Evolutionary conservation across 2,888 invertebrate genomes (phyloP).

Genomic region (Hipparchia sbordonii): DNA sequence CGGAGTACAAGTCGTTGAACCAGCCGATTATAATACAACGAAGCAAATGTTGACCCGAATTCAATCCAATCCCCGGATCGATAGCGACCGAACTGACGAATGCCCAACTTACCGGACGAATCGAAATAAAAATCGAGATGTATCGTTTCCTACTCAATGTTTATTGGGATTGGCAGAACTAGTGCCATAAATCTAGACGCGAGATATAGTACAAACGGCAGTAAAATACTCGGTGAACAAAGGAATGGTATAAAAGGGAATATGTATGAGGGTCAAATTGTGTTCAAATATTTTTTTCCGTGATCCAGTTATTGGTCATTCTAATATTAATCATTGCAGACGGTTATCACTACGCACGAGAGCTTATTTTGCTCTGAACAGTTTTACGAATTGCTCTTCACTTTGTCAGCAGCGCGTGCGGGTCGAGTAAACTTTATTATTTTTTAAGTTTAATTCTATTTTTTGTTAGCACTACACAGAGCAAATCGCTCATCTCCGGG

Average conservation of each 20-base stretch:
- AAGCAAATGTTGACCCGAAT: constrained; percentile 52
- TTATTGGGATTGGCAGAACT: constrained; percentile 66
- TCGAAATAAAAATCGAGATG: constrained; percentile 65
- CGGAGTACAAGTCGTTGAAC: constrained; percentile 35
- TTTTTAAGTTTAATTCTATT: no score
- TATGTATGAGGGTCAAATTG: no score
- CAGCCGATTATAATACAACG: constrained; percentile 37
- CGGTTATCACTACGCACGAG: no score
- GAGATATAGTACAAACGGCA: constrained; percentile 23
- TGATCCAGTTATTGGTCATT: no score
- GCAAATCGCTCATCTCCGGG: no score
- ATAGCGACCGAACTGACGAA: constrained; percentile 51
- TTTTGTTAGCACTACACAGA: no score
- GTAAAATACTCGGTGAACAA: constrained; percentile 13
- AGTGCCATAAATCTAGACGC: constrained; percentile 50
- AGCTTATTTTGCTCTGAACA: no score
- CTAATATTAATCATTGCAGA: no score
- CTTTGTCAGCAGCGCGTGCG: no score
- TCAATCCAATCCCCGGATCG: constrained; percentile 52
- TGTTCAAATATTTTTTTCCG: no score
- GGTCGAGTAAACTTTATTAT: no score
- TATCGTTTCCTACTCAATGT: constrained; percentile 54
- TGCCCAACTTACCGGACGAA: constrained; percentile 47
- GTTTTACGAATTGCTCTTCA: no score
- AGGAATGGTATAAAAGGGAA: constrained; percentile 1